phyloP scores from a whole-genome alignment of 2,113 vertebrate genomes.

The Neoarius graeffei region DNA sequence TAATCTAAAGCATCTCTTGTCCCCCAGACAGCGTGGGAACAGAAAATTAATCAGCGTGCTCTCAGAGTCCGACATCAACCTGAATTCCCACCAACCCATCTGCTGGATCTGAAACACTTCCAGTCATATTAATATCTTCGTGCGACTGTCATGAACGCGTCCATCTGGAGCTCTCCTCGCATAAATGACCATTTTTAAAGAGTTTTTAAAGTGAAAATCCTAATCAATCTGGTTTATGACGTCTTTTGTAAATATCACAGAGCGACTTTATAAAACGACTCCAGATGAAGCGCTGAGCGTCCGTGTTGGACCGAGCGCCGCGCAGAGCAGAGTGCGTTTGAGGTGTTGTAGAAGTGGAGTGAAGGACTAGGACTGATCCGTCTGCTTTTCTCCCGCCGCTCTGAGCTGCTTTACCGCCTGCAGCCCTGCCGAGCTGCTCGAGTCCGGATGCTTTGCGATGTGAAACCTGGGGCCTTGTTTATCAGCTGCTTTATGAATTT shows the following conservation, averaged over 20 bases:
- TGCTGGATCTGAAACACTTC: not conserved
- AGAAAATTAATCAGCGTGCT: not conserved
- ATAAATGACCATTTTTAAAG: not conserved
- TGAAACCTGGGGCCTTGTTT: not conserved
- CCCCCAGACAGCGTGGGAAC: not conserved
- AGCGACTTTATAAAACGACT: not conserved
- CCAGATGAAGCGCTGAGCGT: not conserved
- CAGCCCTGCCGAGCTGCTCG: not conserved
- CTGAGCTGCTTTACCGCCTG: not conserved
- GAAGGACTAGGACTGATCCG: not conserved
- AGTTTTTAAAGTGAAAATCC: not conserved
- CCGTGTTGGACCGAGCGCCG: not conserved
- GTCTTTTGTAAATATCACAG: not conserved
- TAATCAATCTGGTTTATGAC: not conserved
- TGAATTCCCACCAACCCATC: not conserved
- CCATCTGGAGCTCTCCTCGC: not conserved
- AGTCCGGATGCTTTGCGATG: not conserved
- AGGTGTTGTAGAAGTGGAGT: not conserved
- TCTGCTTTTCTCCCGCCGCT: not conserved
- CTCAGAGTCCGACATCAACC: not conserved
- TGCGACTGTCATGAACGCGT: not conserved
- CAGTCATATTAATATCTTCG: conserved; percentile 1
- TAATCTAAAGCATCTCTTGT: not conserved
- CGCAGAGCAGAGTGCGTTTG: not conserved
- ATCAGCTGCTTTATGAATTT: not conserved